Base-by-base conservation (phyloP, 2,888 invertebrate genomes). In the Hermodice carunculata region DNA sequence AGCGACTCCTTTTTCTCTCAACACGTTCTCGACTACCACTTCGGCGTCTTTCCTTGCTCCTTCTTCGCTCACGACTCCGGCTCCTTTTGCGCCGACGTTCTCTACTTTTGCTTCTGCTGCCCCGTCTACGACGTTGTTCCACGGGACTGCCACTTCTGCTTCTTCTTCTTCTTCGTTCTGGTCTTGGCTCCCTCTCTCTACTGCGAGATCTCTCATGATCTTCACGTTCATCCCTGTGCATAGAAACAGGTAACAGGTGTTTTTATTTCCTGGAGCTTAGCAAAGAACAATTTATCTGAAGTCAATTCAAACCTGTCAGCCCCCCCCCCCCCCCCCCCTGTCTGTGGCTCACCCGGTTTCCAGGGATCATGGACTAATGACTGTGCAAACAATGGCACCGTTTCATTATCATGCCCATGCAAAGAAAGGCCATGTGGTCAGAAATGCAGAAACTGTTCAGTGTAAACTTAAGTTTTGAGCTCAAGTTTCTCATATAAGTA, bases 11-110 rank as follows among this genome's bases (percentile, higher is more conserved):
- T 34, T 61, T 68, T 19, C 56, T 32, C 48, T 69, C 68, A 32
- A 49, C 51, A 28, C 65, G 49, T 8, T 64, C 64, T 32, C 64
- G 49, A 28, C 65, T 65, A 5, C 60, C 32, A 31, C 65, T 61
- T n/a, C 61, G 29, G 26, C 57, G 40, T 5, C 64, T 46, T 6
- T 64, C 65, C 29, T 62, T 61, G 43, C 57, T 43, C 22, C 51
- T 51, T 31, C 52, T 51, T 28, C 66, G 43, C 8, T 60, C 60
- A 14, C 49, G 57, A 34, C 61, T 37, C 6, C 44, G 43, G 26
- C 61, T 61, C 19, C 61, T 40, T 17, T 53, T 61, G 26, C 61
- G 17, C 2, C 46, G 2, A 8, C 28, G 40, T 29, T 42, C 46
- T n/a, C 46, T 22, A 17, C 46, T 44, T 6, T 44, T 22, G 8